These are phyloP conservation scores for Rhipidura dahli DNA, from an alignment of 2,113 vertebrate genomes.

Conservation along the genomic window DNA sequence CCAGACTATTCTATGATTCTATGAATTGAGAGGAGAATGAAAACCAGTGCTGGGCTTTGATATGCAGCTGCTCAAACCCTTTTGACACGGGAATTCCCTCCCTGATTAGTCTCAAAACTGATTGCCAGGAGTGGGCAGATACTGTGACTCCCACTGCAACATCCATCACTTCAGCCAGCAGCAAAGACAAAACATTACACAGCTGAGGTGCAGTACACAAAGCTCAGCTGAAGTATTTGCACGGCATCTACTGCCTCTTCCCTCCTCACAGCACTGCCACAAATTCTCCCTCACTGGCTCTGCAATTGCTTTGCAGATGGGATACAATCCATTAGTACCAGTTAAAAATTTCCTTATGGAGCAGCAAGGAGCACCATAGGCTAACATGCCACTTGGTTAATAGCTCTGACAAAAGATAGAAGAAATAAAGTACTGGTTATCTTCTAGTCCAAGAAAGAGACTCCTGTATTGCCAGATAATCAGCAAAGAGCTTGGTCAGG, in stretches of 20 bases:
- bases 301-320: neutral
- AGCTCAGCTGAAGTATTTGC: neutral
- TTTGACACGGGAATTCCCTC: neutral
- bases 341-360: neutral
- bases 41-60: neutral
- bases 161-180: neutral
- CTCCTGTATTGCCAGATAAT: neutral
- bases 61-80: neutral
- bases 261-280: neutral
- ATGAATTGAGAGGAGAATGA: neutral
- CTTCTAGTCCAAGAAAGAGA: neutral
- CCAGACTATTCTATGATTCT: neutral
- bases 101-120: neutral
- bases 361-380: neutral
- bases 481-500: neutral
- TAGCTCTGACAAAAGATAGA: neutral
- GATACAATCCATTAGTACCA: neutral
- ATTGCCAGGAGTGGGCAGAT: neutral
- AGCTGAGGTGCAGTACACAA: neutral
- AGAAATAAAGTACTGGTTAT: neutral
- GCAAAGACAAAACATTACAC: neutral
- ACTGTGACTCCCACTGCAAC: neutral
- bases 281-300: neutral
- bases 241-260: neutral
- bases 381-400: neutral